phyloP scores from a whole-genome alignment of 2,888 invertebrate genomes.

The Siphonodentalium dalli region DNA sequence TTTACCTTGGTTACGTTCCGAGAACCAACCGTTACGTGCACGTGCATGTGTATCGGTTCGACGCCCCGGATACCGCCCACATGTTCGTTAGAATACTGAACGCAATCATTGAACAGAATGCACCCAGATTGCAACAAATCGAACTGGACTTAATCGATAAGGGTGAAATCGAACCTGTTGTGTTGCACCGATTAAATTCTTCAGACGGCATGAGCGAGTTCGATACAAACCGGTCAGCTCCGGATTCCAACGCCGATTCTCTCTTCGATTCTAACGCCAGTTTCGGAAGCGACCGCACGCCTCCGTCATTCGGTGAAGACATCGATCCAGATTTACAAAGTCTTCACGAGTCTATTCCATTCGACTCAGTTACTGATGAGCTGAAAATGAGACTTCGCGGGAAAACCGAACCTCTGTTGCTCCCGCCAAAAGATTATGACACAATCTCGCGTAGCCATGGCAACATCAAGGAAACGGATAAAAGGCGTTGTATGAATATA shows the following conservation, averaged over 20 bases:
- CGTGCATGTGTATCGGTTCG: constrained; percentile 93
- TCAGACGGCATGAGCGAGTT: constrained; percentile 38
- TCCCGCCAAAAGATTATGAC: constrained; percentile 94
- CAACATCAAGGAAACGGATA: constrained; percentile 70
- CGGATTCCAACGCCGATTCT: constrained; percentile 44
- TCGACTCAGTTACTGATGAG: constrained; percentile 91
- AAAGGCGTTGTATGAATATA: constrained; percentile 43
- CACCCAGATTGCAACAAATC: constrained; percentile 83
- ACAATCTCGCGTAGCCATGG: constrained; percentile 72
- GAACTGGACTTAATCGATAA: constrained; percentile 68
- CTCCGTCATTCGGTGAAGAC: constrained; percentile 43
- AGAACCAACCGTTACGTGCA: constrained; percentile 93
- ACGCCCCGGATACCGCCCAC: constrained; percentile 90
- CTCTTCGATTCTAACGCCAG: constrained; percentile 28
- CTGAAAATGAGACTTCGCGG: constrained; percentile 76
- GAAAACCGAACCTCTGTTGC: constrained; percentile 75
- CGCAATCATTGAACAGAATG: constrained; percentile 80
- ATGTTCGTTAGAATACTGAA: constrained; percentile 85
- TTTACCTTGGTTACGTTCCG: constrained; percentile 91
- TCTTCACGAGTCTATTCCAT: constrained; percentile 68
- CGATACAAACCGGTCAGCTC: constrained; percentile 29
- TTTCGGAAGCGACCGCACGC: constrained; percentile 37
- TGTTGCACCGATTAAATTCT: constrained; percentile 20
- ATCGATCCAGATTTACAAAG: constrained; percentile 51
- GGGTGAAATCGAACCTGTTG: constrained; percentile 43